Base-by-base conservation (phyloP, 2,888 invertebrate species). In the Pediacus dermestoides region DNA sequence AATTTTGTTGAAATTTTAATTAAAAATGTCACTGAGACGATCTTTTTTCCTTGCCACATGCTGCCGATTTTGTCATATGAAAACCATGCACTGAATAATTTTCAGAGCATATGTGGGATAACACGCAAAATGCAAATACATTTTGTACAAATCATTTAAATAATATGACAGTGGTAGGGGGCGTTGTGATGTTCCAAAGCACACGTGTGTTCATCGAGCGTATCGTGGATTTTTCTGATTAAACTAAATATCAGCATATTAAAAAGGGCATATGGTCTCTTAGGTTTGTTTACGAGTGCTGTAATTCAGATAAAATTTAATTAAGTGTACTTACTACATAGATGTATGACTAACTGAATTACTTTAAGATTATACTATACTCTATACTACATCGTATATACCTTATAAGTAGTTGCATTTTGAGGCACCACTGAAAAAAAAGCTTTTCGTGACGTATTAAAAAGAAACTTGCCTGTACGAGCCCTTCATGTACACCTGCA, bases 41-140 rank as follows among this genome's bases (percentile, higher is more conserved):
- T n/a, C n/a, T n/a, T n/a, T n/a, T n/a, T n/a, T n/a, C n/a, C n/a
- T n/a, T n/a, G n/a, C n/a, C n/a, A n/a, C n/a, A n/a, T n/a, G n/a
- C n/a, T n/a, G n/a, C n/a, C n/a, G n/a, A n/a, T n/a, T n/a, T n/a
- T n/a, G n/a, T n/a, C n/a, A n/a, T n/a, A n/a, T n/a, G n/a, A n/a
- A n/a, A n/a, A n/a, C n/a, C n/a, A n/a, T n/a, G n/a, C n/a, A n/a
- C n/a, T n/a, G n/a, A n/a, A n/a, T n/a, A n/a, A n/a, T n/a, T n/a
- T n/a, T n/a, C 3, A n/a, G 10, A 55, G 55, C 61, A 62, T 62
- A 63, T 63, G 61, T 55, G 58, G 48, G 50, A 48, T 53, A 48
- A 53, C 58, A 62, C 57, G 61, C 61, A 60, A 63, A 61, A 64
- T 64, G 63, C 56, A 63, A 64, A 64, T 64, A 57, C 40, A 54